phyloP scores from a whole-genome alignment of 2,797 vertebrate genomes.

The Odontamblyopus rebecca region DNA sequence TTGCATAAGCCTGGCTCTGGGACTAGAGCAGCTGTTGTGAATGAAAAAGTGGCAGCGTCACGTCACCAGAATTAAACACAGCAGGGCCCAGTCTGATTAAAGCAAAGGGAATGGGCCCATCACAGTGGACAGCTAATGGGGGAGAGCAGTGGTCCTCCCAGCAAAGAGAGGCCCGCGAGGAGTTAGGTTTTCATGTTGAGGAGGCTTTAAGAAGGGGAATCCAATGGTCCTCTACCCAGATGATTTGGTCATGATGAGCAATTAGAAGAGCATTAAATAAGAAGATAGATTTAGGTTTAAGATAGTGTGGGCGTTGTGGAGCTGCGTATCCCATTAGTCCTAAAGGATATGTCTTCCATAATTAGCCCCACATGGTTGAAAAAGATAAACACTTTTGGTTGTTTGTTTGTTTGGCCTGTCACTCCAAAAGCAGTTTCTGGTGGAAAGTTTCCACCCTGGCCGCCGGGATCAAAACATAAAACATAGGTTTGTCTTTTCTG shows the following conservation, averaged over 20 bases:
- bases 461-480: constrained; percentile 47
- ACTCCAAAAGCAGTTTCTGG: constrained; percentile 53
- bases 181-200: constrained; percentile 63
- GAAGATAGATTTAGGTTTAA: constrained; percentile 70
- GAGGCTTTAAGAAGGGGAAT: constrained; percentile 54
- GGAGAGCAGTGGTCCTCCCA: constrained; percentile 58
- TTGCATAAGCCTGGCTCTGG: constrained; percentile 80
- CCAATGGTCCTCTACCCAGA: constrained; percentile 61
- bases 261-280: constrained; percentile 71
- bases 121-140: constrained; percentile 64
- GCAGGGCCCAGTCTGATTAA: constrained; percentile 73
- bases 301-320: constrained; percentile 63
- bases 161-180: constrained; percentile 71
- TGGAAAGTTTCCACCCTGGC: constrained; percentile 55
- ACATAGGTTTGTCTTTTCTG: constrained; percentile 35
- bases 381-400: constrained; percentile 71
- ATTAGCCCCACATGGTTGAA: constrained; percentile 69
- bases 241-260: constrained; percentile 66
- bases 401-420: constrained; percentile 73
- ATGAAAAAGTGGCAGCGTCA: constrained; percentile 76
- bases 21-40: constrained; percentile 81
- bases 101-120: constrained; percentile 69
- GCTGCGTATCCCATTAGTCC: constrained; percentile 73
- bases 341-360: constrained; percentile 57
- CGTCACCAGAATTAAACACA: constrained; percentile 70